Conservation (phyloP, 1,140 invertebrate species). For the Platyura marginata region DNA sequence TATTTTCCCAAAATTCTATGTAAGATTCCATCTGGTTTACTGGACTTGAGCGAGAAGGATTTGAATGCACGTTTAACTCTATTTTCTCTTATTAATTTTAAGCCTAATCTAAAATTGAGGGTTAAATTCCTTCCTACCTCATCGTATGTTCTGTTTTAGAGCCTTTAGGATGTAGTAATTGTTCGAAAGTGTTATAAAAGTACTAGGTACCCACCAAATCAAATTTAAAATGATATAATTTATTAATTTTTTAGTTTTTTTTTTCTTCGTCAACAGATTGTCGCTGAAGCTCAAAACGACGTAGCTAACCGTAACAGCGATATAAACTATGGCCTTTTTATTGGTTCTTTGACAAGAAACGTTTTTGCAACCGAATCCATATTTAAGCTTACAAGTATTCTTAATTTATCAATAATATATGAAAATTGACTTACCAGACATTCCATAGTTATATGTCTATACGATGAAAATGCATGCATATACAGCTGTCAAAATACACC, state of each 20-base stretch:
- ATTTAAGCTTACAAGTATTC: background rate
- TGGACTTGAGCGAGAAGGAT: too few species aligned
- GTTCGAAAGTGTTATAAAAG: background rate
- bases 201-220: background rate
- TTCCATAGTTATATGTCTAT: background rate
- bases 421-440: background rate
- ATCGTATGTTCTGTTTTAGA: background rate
- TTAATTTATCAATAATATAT: background rate
- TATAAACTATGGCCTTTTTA: background rate
- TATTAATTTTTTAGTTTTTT: background rate
- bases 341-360: background rate
- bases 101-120: conserved; percentile 5
- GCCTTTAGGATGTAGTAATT: background rate
- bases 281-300: background rate
- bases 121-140: background rate
- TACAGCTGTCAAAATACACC: background rate
- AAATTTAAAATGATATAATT: background rate
- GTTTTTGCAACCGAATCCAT: background rate
- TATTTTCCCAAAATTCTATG: too few species aligned
- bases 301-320: background rate
- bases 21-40: too few species aligned
- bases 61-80: too few species aligned
- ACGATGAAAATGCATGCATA: background rate
- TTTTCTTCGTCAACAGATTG: background rate
- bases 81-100: conserved; percentile 16